These are phyloP conservation scores for Epizoanthus ramosus DNA, from an alignment of 92 coral and sea anemone species.

Conservation along the genomic window DNA sequence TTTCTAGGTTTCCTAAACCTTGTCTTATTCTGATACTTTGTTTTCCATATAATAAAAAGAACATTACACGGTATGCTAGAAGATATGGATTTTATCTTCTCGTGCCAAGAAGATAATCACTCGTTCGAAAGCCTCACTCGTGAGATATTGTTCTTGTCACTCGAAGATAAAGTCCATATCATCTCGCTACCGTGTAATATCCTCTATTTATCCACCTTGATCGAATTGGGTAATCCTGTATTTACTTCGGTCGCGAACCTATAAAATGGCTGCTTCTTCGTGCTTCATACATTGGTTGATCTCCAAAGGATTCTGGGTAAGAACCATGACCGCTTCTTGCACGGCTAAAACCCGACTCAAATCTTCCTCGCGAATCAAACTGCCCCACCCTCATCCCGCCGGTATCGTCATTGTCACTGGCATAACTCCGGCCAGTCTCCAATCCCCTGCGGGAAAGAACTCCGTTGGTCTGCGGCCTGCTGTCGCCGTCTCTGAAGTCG, in stretches of 20 bases:
- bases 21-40: too few relatives aligned
- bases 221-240: too few relatives aligned
- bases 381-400: conserved; percentile 9
- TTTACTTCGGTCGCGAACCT: conserved; percentile 15
- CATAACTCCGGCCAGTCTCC: conserved; percentile 13
- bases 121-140: too few relatives aligned
- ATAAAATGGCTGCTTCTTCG: conserved; percentile 5
- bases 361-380: conserved; percentile 31
- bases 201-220: too few relatives aligned
- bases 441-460: not conserved
- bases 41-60: too few relatives aligned
- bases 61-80: too few relatives aligned
- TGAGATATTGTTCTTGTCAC: too few relatives aligned
- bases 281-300: conserved; percentile 18
- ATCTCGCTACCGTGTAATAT: too few relatives aligned
- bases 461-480: conserved; percentile 15
- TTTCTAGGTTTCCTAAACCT: too few relatives aligned
- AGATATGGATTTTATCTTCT: too few relatives aligned
- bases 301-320: conserved; percentile 6
- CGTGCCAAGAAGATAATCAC: too few relatives aligned
- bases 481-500: conserved; percentile 33
- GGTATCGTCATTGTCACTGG: conserved; percentile 1
- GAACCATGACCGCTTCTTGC: conserved; percentile 26
- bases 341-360: conserved; percentile 38
- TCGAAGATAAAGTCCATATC: too few relatives aligned